phyloP scores from a whole-genome alignment of 2,888 invertebrate genomes.

The Neria commutata region DNA sequence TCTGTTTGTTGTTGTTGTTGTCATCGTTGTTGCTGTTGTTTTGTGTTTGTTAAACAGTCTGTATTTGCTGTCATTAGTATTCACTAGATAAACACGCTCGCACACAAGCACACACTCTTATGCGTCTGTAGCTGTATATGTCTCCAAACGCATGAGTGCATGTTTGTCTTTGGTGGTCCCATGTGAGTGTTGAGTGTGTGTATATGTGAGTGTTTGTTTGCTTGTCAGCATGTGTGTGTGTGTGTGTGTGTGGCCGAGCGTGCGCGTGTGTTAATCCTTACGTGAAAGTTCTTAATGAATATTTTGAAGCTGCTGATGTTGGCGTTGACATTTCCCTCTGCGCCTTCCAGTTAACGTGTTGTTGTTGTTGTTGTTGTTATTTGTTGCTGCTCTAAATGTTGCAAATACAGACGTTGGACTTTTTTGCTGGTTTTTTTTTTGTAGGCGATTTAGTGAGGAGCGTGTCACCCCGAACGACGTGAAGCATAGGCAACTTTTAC shows the following conservation, averaged over 20 bases:
- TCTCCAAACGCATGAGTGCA: too few relatives aligned
- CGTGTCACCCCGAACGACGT: too few relatives aligned
- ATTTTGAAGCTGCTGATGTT: not conserved
- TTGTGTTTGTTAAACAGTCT: too few relatives aligned
- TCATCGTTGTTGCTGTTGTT: constrained; percentile 4
- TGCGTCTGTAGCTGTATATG: too few relatives aligned
- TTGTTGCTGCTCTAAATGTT: constrained; percentile 24
- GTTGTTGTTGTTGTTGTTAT: constrained; percentile 1
- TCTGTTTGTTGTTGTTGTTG: not conserved
- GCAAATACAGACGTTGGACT: too few relatives aligned
- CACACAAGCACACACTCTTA: too few relatives aligned
- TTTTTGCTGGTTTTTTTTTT: too few relatives aligned
- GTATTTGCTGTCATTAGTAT: too few relatives aligned
- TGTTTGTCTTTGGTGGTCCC: not conserved
- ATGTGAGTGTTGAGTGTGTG: constrained; percentile 2
- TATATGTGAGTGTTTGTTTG: not conserved
- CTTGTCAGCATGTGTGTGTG: not conserved
- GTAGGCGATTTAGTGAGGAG: too few relatives aligned
- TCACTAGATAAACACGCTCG: constrained; percentile 44
- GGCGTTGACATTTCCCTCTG: too few relatives aligned
- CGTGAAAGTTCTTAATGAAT: constrained; percentile 18
- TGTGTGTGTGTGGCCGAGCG: constrained; percentile 26
- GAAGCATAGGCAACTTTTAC: too few relatives aligned
- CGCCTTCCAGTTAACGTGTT: too few relatives aligned
- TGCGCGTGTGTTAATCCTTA: constrained; percentile 12